phyloP scores from a whole-genome alignment of 2,113 vertebrate genomes.

The Vulpes vulpes region DNA sequence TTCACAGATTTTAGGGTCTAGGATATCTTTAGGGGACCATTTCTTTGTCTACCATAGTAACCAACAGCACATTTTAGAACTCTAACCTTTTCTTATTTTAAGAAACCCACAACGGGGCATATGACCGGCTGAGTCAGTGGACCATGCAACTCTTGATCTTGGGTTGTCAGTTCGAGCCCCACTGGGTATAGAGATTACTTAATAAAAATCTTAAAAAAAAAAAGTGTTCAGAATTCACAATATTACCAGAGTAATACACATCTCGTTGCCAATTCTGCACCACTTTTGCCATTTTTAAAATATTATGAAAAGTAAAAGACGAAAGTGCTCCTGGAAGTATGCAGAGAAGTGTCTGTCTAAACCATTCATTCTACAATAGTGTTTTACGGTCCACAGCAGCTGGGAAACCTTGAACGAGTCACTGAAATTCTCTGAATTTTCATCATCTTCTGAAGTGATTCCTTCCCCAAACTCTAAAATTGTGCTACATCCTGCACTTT shows the following conservation, averaged over 20 bases:
- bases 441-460: not conserved
- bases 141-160: not conserved
- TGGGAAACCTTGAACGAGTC: not conserved
- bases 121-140: not conserved
- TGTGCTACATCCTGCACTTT: not conserved
- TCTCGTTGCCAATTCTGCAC: not conserved
- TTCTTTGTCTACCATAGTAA: not conserved
- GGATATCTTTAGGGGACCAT: not conserved
- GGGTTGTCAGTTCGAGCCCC: not conserved
- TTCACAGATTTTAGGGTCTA: not conserved
- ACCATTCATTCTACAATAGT: not conserved
- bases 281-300: not conserved
- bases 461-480: not conserved
- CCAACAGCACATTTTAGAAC: not conserved
- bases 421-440: not conserved
- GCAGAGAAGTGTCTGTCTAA: not conserved
- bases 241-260: not conserved
- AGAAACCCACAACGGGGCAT: not conserved
- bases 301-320: not conserved
- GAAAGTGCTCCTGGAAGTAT: not conserved
- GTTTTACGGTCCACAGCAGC: not conserved
- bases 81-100: not conserved
- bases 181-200: not conserved
- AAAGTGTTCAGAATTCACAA: not conserved
- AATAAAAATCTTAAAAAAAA: not conserved